phyloP scores from a whole-genome alignment of 2,888 invertebrate genomes.

The Drosophila greeni region DNA sequence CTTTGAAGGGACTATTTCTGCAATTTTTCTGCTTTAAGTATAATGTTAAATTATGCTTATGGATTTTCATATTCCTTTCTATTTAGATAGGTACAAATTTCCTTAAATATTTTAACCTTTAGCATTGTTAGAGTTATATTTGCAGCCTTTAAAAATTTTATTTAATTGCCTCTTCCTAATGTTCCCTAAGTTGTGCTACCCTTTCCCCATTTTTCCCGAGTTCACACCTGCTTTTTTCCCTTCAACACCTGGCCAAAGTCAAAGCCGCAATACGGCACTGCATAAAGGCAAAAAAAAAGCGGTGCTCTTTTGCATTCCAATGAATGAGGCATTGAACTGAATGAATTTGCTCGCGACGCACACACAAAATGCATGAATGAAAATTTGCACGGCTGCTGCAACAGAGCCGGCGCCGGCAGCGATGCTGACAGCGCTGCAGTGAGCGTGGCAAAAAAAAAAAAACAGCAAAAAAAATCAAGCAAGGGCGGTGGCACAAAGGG shows the following conservation, averaged over 20 bases:
- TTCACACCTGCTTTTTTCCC: slow-evolving; percentile 18
- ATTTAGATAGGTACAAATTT: neutral
- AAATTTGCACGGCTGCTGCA: slow-evolving; percentile 63
- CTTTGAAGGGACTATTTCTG: too few species aligned
- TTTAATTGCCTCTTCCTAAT: neutral
- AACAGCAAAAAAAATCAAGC: slow-evolving; percentile 1
- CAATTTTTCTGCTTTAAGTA: too few species aligned
- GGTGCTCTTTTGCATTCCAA: slow-evolving; percentile 42
- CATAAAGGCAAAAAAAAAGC: slow-evolving; percentile 2
- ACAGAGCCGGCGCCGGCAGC: slow-evolving; percentile 25
- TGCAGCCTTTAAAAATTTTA: rapidly evolving
- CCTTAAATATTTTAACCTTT: neutral
- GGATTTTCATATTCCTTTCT: too few species aligned
- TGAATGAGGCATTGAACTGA: slow-evolving; percentile 67
- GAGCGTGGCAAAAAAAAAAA: slow-evolving; percentile 52
- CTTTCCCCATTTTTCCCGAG: neutral
- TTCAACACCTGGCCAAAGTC: slow-evolving; percentile 32
- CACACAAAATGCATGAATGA: slow-evolving; percentile 66
- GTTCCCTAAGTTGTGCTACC: neutral
- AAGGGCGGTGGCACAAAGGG: slow-evolving; percentile 31
- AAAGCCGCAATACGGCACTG: slow-evolving; percentile 20
- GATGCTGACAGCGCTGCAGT: slow-evolving; percentile 38
- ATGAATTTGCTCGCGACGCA: slow-evolving; percentile 58
- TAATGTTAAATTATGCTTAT: too few species aligned
- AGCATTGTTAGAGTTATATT: too few species aligned